Conservation (phyloP, 2,888 invertebrate species). For the Tortrix viridana region DNA sequence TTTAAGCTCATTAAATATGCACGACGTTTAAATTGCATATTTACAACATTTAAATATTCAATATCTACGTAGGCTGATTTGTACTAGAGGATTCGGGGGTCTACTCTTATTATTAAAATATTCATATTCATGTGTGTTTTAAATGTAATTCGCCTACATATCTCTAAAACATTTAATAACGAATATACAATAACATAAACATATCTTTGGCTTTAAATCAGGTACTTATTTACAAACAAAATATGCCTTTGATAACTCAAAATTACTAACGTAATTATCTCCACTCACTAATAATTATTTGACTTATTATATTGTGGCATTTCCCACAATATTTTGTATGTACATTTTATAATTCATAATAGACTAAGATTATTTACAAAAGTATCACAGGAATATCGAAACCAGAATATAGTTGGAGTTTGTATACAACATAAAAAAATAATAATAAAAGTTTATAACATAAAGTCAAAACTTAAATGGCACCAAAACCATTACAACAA, state of each 20-base stretch:
- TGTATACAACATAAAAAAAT: conserved; percentile 4
- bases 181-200: not conserved
- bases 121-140: not conserved
- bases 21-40: conserved; percentile 11
- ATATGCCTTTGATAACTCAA: not conserved
- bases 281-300: not conserved
- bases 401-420: conserved; percentile 36
- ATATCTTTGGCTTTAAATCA: conserved; percentile 9
- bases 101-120: conserved; percentile 17
- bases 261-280: not conserved
- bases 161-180: not conserved
- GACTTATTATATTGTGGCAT: not conserved
- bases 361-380: conserved; percentile 63
- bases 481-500: not conserved
- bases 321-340: not conserved
- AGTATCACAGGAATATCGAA: conserved; percentile 74
- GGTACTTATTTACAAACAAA: conserved; percentile 16
- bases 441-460: conserved; percentile 2
- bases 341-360: conserved; percentile 39
- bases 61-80: conserved; percentile 24
- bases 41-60: conserved; percentile 1
- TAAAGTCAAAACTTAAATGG: conserved; percentile 4
- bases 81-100: conserved; percentile 19
- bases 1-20: conserved; percentile 26
- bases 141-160: not conserved